Evolutionary conservation across 2,888 invertebrate species (phyloP), one percentile per base, ranked within the genome.

Genomic region (Dioctria linearis): DNA sequence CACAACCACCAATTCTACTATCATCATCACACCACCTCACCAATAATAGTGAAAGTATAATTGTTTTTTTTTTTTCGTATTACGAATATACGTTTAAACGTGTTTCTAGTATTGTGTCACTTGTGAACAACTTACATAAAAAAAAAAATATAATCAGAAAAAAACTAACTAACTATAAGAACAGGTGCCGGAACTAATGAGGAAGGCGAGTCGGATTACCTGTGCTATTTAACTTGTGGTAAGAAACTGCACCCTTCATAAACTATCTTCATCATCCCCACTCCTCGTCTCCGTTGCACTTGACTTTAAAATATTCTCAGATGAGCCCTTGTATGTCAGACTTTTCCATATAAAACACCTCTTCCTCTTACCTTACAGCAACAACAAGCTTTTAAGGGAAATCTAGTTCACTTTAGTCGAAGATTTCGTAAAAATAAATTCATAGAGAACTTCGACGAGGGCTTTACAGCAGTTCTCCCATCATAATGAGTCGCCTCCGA

Each of bases 121-220:
- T 37, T 54, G 71, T 54, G 51, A 71, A 51, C 43, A 13, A 37
- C 71, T 42, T 37, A 25, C 25, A 25, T n/a, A n/a, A n/a, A n/a
- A n/a, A n/a, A n/a, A 25, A 25, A 25, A 25, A 25, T 25, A 25
- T 1, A 25, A 25, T 25, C n/a, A n/a, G n/a, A 25, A 25, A 25
- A 25, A 25, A 25, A 25, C 25, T 25, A 25, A 25, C 25, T 25
- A 25, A 25, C 25, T 40, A 40, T 39, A 8, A 39, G 40, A 71
- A 54, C 54, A 54, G 71, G 42, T 54, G 42, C 54, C 71, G 54
- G 71, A 54, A 37, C 71, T 71, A 54, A 71, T 71, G 71, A 71
- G 71, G 54, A 71, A 71, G 54, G 37, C 39, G 40, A 54, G 54
- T 71, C 71, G 71, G 71, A 71, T 71, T 71, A 71, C 51, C 54